A percentile compares a stretch with the other conserved stretches of the same genome.
phyloP scores from a whole-genome alignment of 2,797 vertebrate species.

The Macropus fuliginosus region DNA sequence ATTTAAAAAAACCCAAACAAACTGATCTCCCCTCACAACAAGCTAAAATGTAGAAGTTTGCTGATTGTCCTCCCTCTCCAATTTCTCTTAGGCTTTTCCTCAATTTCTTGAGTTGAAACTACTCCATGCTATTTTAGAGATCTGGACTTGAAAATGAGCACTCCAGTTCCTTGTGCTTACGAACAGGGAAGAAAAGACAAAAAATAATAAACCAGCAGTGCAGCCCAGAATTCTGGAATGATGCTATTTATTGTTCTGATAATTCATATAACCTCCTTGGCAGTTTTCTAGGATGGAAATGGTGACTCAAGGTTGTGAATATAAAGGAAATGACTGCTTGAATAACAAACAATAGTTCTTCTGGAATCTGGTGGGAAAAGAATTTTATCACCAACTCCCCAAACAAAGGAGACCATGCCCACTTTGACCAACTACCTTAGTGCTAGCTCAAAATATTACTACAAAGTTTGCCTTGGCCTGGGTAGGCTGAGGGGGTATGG shows the following conservation, averaged over 20 bases:
- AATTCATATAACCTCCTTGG: neutral
- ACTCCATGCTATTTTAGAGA: neutral
- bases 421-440: neutral
- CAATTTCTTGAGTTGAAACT: neutral
- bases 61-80: neutral
- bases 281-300: neutral
- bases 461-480: neutral
- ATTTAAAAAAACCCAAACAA: neutral
- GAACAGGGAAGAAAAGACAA: neutral
- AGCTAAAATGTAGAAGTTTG: neutral
- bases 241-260: neutral
- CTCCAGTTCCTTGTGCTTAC: neutral
- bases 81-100: neutral
- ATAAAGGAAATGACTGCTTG: neutral
- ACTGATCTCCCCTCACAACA: neutral
- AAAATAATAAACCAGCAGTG: neutral
- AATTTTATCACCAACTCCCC: neutral
- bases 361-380: neutral
- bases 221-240: neutral
- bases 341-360: neutral
- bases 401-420: neutral
- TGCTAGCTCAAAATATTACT: conserved; percentile 1
- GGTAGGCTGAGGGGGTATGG: neutral
- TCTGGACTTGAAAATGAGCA: neutral
- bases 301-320: neutral